phyloP scores from a whole-genome alignment of 1,140 invertebrate genomes.

The Euborellia annulipes region DNA sequence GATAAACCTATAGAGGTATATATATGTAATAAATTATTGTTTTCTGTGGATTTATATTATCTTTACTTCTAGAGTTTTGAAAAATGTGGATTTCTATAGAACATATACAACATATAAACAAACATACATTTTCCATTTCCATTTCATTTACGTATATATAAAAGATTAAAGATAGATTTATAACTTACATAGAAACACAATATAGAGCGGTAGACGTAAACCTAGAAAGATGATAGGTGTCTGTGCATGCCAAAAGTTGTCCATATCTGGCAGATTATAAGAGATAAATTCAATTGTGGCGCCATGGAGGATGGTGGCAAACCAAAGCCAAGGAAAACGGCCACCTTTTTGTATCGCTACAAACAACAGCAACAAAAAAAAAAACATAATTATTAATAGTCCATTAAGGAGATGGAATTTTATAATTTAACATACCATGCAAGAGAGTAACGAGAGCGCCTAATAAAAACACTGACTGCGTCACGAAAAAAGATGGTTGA shows the following conservation, averaged over 20 bases:
- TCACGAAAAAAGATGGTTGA: constrained; percentile 41
- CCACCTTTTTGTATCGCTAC: constrained; percentile 48
- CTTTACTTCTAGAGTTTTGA: no score
- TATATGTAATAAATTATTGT: no score
- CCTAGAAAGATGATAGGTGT: constrained; percentile 52
- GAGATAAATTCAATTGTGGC: constrained; percentile 40
- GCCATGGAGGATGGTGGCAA: constrained; percentile 48
- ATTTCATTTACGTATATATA: no score
- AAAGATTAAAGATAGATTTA: no score
- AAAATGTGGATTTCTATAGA: no score
- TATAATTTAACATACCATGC: constrained; percentile 32
- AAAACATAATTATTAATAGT: neutral
- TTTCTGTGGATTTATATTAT: no score
- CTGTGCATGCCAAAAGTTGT: constrained; percentile 68
- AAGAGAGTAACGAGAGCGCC: constrained; percentile 36
- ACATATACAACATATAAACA: no score
- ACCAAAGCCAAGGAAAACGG: constrained; percentile 51
- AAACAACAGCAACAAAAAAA: constrained; percentile 13
- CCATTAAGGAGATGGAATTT: neutral
- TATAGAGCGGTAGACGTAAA: constrained; percentile 47
- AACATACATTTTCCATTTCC: no score
- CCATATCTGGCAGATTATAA: constrained; percentile 43
- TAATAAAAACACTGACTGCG: constrained; percentile 33
- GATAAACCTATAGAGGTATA: no score
- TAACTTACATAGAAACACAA: constrained; percentile 53